Conservation (phyloP, 2,797 vertebrate species). For the Tokudaia tokunoshimensis region DNA sequence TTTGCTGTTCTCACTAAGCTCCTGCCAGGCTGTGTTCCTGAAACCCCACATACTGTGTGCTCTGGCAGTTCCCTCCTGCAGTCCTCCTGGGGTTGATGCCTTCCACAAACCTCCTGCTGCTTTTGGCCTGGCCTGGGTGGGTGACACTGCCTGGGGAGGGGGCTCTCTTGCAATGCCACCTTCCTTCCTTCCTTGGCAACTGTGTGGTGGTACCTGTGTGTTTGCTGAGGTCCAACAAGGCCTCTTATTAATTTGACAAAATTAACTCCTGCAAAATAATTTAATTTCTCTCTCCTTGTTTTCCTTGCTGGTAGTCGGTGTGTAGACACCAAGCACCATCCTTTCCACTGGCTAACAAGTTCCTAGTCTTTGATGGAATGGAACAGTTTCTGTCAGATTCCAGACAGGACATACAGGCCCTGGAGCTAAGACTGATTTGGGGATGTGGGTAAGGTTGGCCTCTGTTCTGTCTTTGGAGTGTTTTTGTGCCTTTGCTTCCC, state of each 20-base stretch:
- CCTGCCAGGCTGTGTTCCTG: constrained; percentile 57
- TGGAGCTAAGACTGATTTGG: background rate
- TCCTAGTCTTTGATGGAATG: rapidly evolving
- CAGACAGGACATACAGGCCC: background rate
- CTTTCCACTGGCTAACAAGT: background rate
- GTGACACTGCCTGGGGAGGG: background rate
- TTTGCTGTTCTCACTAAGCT: background rate
- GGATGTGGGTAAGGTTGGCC: too few species aligned
- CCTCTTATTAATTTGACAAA: constrained; percentile 68
- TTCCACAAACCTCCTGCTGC: constrained; percentile 59
- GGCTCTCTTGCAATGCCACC: too few species aligned
- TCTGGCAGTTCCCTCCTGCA: background rate
- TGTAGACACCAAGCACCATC: background rate
- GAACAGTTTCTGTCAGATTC: background rate
- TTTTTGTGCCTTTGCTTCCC: background rate
- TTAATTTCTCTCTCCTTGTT: constrained; percentile 63
- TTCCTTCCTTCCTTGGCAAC: rapidly evolving
- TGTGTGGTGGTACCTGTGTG: background rate
- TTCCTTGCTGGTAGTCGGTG: constrained; percentile 54
- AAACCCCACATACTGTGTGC: background rate
- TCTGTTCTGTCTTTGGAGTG: background rate
- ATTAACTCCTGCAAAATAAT: constrained; percentile 81
- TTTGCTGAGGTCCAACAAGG: constrained; percentile 68
- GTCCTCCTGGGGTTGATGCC: background rate
- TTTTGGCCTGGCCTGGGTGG: constrained; percentile 53